phyloP scores from a whole-genome alignment of 2,797 vertebrate species.

The Novumbra hubbsi region DNA sequence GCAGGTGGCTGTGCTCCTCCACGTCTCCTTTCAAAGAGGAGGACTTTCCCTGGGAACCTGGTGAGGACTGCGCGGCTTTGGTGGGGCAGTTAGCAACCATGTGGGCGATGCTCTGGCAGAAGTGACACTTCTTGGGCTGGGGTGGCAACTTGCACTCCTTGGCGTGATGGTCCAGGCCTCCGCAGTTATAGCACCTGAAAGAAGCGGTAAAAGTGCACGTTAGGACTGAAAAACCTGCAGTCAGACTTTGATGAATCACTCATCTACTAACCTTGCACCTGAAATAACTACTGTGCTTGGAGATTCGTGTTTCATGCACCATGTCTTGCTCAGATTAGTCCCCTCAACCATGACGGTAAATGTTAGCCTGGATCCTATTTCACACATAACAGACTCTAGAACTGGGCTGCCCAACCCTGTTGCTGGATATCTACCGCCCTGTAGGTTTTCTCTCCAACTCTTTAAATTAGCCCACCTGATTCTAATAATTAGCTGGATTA shows the following conservation, averaged over 20 bases:
- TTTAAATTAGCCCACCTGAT: too few species aligned
- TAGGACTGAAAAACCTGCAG: not conserved
- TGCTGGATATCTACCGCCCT: too few species aligned
- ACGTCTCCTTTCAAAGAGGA: slow-evolving; percentile 78
- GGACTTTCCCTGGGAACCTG: slow-evolving; percentile 86
- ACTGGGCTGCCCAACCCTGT: too few species aligned
- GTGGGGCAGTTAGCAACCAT: slow-evolving; percentile 94
- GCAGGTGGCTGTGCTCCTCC: slow-evolving; percentile 77
- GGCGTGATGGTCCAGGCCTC: slow-evolving; percentile 94
- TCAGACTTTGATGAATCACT: not conserved
- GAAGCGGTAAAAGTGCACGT: not conserved
- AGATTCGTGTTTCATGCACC: not conserved
- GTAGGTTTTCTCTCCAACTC: too few species aligned
- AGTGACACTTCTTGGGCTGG: slow-evolving; percentile 97
- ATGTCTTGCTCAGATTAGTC: not conserved
- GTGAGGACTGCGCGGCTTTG: slow-evolving; percentile 88
- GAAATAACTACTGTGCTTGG: not conserved
- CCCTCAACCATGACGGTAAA: not conserved
- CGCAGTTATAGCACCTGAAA: slow-evolving; percentile 94
- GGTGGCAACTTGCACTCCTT: slow-evolving; percentile 97
- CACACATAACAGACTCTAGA: not conserved
- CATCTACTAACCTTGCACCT: not conserved
- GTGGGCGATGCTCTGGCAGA: slow-evolving; percentile 94
- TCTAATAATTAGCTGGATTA: too few species aligned
- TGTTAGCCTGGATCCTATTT: not conserved